phyloP scores from a whole-genome alignment of 2,888 invertebrate genomes.

The Spodoptera picta region DNA sequence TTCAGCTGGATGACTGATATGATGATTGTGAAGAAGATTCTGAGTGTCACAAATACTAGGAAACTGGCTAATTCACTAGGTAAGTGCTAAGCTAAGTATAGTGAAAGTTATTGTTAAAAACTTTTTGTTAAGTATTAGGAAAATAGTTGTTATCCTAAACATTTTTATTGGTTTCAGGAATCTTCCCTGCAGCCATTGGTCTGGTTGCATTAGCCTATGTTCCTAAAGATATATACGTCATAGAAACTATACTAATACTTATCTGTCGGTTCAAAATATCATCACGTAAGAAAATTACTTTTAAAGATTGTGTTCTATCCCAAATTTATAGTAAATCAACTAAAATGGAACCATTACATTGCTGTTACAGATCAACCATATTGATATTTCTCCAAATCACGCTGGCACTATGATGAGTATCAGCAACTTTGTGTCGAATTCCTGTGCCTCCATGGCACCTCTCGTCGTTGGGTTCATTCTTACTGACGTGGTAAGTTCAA shows the following conservation, averaged over 20 bases:
- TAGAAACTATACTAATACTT: slow-evolving; percentile 88
- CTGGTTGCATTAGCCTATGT: slow-evolving; percentile 87
- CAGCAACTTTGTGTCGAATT: slow-evolving; percentile 93
- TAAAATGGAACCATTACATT: too few species aligned
- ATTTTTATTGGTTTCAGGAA: slow-evolving; percentile 74
- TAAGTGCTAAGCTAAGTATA: slow-evolving; percentile 34
- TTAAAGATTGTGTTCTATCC: too few species aligned
- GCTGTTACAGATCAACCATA: slow-evolving; percentile 90
- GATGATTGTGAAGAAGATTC: slow-evolving; percentile 85
- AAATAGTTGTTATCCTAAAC: too few species aligned
- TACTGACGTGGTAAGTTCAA: slow-evolving; percentile 89
- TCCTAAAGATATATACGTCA: slow-evolving; percentile 81
- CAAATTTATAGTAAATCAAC: too few species aligned
- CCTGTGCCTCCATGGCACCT: slow-evolving; percentile 92
- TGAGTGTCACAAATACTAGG: slow-evolving; percentile 87
- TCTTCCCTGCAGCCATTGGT: slow-evolving; percentile 87
- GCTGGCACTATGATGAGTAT: slow-evolving; percentile 95
- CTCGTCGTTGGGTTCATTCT: slow-evolving; percentile 91
- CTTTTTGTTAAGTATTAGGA: not conserved
- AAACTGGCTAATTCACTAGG: slow-evolving; percentile 89
- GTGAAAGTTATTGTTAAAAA: not conserved
- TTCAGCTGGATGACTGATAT: slow-evolving; percentile 91
- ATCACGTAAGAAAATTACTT: slow-evolving; percentile 75
- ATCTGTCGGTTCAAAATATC: slow-evolving; percentile 90
- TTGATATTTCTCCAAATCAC: slow-evolving; percentile 94